These are phyloP conservation scores for Melospiza georgiana DNA, from an alignment of 2,113 vertebrate species.

Conservation along the genomic window DNA sequence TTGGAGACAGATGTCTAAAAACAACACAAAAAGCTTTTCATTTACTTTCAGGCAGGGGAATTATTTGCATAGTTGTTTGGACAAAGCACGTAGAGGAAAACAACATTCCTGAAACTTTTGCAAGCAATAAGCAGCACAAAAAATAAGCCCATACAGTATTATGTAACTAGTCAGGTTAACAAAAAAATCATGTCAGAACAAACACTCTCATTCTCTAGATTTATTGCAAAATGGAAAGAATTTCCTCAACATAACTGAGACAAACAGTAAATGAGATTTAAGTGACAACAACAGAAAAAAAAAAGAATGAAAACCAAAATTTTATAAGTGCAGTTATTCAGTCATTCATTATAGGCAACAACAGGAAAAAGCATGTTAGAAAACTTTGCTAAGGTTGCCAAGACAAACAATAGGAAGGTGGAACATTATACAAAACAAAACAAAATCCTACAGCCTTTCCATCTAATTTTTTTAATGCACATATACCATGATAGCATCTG, in stretches of 20 bases:
- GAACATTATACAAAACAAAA: neutral
- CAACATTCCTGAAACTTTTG: neutral
- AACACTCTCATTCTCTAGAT: neutral
- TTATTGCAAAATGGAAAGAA: neutral
- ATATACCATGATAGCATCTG: neutral
- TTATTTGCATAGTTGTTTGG: constrained; percentile 1
- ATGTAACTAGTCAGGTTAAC: neutral
- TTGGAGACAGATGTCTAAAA: neutral
- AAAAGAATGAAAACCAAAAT: neutral
- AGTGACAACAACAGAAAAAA: neutral
- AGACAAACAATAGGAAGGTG: neutral
- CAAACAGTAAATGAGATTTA: neutral
- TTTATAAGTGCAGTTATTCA: neutral
- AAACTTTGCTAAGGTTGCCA: neutral
- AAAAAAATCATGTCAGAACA: neutral
- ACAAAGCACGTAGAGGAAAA: neutral
- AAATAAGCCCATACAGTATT: neutral
- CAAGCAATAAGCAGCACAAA: neutral
- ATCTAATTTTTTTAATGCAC: neutral
- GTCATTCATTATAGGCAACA: neutral
- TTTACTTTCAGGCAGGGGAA: neutral
- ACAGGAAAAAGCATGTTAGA: neutral
- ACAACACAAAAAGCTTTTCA: neutral
- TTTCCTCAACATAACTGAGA: neutral
- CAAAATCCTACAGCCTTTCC: neutral